phyloP scores from a whole-genome alignment of 30 jellyfish, hydroid and myxozoan species.

The Chrysaora quinquecirrha region DNA sequence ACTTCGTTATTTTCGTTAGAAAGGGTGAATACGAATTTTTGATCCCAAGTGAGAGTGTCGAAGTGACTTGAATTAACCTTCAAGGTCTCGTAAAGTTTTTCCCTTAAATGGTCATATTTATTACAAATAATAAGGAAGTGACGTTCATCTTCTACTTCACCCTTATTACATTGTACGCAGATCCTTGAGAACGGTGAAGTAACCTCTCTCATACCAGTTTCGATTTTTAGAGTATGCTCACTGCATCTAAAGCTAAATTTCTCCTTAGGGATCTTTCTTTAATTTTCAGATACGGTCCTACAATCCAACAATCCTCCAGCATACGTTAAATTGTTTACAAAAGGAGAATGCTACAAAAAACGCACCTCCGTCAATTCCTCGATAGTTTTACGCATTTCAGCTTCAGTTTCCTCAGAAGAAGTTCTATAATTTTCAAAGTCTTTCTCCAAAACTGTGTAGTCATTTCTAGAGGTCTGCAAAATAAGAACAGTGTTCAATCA shows the following conservation, averaged over 20 bases:
- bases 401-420: slow-evolving; percentile 13
- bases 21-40: not conserved
- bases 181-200: not conserved
- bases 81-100: not conserved
- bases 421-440: not conserved
- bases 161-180: not conserved
- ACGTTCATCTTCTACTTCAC: not conserved
- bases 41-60: not conserved
- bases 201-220: too few relatives aligned
- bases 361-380: slow-evolving; percentile 57
- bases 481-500: not conserved
- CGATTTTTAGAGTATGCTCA: not conserved
- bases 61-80: not conserved
- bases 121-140: not conserved
- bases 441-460: not conserved
- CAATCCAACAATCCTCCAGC: too few relatives aligned
- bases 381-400: not conserved
- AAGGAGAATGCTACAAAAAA: too few relatives aligned
- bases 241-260: not conserved
- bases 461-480: slow-evolving; percentile 23
- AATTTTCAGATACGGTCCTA: not conserved
- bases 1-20: not conserved
- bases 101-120: not conserved
- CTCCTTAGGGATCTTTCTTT: too few relatives aligned
- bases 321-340: too few relatives aligned